phyloP scores from a whole-genome alignment of 2,888 invertebrate genomes.

The Netelia inedita region DNA sequence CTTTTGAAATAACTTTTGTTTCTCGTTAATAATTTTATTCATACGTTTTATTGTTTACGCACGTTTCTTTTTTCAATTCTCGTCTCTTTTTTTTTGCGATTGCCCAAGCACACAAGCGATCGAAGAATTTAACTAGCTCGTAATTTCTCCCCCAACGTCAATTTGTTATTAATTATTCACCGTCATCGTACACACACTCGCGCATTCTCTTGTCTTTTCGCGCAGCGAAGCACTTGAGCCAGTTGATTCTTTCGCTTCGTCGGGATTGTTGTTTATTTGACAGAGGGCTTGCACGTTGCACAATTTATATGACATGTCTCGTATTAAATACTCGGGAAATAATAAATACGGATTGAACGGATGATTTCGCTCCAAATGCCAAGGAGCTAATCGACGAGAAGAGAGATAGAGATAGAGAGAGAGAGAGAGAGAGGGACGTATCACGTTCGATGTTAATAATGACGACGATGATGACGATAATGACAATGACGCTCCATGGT shows the following conservation, averaged over 20 bases:
- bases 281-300: constrained; percentile 54
- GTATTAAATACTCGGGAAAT: constrained; percentile 51
- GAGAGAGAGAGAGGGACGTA: constrained; percentile 13
- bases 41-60: neutral
- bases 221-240: constrained; percentile 45
- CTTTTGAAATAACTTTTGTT: neutral
- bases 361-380: constrained; percentile 54
- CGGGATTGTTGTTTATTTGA: constrained; percentile 68
- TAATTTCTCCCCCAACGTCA: neutral
- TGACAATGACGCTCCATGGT: constrained; percentile 44
- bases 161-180: constrained; percentile 56
- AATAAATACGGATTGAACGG: constrained; percentile 55
- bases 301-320: constrained; percentile 64
- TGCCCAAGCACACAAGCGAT: neutral
- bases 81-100: neutral
- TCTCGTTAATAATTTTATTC: neutral
- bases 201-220: constrained; percentile 1
- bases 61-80: neutral
- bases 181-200: constrained; percentile 2
- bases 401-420: neutral
- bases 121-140: constrained; percentile 29
- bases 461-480: constrained; percentile 40
- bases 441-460: constrained; percentile 14
- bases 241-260: constrained; percentile 48
- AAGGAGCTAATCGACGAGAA: constrained; percentile 34